These are phyloP conservation scores for Sapayoa aenigma DNA, from an alignment of 2,113 vertebrate genomes.

Conservation along the genomic window DNA sequence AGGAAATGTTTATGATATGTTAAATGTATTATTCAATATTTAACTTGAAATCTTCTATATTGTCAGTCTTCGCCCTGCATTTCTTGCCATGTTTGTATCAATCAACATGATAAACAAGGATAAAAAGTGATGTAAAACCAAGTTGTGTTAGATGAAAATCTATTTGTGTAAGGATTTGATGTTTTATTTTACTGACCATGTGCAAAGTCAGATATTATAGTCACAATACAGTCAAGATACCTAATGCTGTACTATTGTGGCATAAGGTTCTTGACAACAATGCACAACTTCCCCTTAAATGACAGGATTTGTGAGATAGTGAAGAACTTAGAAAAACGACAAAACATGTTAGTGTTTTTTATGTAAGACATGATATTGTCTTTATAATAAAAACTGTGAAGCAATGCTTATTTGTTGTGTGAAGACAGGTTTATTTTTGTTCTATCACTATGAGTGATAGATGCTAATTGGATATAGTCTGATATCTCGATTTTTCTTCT, in stretches of 20 bases:
- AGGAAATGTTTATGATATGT: neutral
- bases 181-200: neutral
- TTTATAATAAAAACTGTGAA: slow-evolving; percentile 9
- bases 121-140: neutral
- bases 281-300: neutral
- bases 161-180: neutral
- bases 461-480: slow-evolving; percentile 37
- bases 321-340: neutral
- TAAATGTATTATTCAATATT: neutral
- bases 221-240: neutral
- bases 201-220: neutral
- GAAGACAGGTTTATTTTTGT: slow-evolving; percentile 33
- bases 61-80: neutral
- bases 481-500: slow-evolving; percentile 23
- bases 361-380: neutral
- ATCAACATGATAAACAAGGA: neutral
- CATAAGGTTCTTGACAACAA: neutral
- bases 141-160: neutral
- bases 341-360: neutral
- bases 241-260: neutral
- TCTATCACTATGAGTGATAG: slow-evolving; percentile 20
- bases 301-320: neutral
- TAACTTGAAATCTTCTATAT: neutral
- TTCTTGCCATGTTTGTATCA: neutral
- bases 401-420: neutral